Evolutionary conservation across 2,888 invertebrate species (phyloP).

Genomic region (Margaritifera margaritifera): DNA sequence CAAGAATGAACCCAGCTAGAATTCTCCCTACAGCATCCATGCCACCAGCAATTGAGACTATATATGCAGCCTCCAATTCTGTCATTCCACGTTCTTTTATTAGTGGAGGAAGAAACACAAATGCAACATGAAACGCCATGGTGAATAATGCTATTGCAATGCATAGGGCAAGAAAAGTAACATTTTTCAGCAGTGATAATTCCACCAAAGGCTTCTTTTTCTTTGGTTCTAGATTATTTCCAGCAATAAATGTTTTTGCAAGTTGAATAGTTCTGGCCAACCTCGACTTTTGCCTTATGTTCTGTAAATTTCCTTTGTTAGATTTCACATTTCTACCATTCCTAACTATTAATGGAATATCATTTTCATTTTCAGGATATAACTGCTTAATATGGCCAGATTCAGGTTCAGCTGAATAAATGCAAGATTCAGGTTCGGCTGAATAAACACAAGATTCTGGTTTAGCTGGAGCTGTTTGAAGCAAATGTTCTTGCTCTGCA

Average conservation of each 20-base stretch:
- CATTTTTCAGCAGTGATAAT: slow-evolving; percentile 40
- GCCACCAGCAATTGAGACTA: slow-evolving; percentile 54
- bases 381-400: no score
- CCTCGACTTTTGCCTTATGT: not conserved
- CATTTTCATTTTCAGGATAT: no score
- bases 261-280: not conserved
- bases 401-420: no score
- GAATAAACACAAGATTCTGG: no score
- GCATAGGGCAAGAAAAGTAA: slow-evolving; percentile 40
- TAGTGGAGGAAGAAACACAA: slow-evolving; percentile 58
- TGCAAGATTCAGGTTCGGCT: no score
- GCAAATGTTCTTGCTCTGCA: no score
- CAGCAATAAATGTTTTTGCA: not conserved
- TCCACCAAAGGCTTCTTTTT: slow-evolving; percentile 35
- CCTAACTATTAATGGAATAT: no score
- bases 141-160: slow-evolving; percentile 45
- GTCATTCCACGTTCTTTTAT: slow-evolving; percentile 45
- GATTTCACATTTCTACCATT: no score
- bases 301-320: not conserved
- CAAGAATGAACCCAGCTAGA: slow-evolving; percentile 46
- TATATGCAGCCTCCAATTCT: slow-evolving; percentile 46
- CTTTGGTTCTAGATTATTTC: not conserved
- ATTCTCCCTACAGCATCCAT: slow-evolving; percentile 51
- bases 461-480: no score
- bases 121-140: slow-evolving; percentile 46